Conservation (phyloP, 1,140 invertebrate genomes). For the Ceratina japonica region DNA sequence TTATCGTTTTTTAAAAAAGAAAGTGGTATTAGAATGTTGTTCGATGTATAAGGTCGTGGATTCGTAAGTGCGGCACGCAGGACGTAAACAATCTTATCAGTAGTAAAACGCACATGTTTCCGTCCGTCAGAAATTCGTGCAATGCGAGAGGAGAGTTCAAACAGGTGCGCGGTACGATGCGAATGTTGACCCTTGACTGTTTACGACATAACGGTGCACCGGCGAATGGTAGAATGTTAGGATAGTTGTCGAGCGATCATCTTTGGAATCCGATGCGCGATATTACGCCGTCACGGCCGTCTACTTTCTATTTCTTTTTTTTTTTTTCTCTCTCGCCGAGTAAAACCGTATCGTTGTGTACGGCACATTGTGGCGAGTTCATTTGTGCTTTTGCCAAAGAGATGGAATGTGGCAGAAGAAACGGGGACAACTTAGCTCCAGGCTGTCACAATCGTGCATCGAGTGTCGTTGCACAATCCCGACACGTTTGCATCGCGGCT, state of each 20-base stretch:
- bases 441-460: background rate
- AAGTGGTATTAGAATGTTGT: too few relatives aligned
- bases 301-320: slow-evolving; percentile 1
- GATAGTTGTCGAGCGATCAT: slow-evolving; percentile 25
- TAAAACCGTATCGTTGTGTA: slow-evolving; percentile 1
- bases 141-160: background rate
- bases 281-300: background rate
- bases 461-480: slow-evolving; percentile 18
- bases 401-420: background rate
- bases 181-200: slow-evolving; percentile 40
- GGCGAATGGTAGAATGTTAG: background rate
- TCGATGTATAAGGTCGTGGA: too few relatives aligned
- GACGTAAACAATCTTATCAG: background rate
- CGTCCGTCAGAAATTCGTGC: background rate
- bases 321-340: slow-evolving; percentile 5
- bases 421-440: slow-evolving; percentile 14
- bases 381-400: slow-evolving; percentile 1
- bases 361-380: background rate
- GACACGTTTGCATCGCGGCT: background rate
- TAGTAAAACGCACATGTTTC: background rate
- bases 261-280: background rate
- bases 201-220: slow-evolving; percentile 37
- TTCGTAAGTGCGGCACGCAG: too few relatives aligned
- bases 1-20: background rate
- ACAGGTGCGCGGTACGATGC: slow-evolving; percentile 32